Conservation (phyloP, 2,113 vertebrate species). For the Chaetodon auriga region DNA sequence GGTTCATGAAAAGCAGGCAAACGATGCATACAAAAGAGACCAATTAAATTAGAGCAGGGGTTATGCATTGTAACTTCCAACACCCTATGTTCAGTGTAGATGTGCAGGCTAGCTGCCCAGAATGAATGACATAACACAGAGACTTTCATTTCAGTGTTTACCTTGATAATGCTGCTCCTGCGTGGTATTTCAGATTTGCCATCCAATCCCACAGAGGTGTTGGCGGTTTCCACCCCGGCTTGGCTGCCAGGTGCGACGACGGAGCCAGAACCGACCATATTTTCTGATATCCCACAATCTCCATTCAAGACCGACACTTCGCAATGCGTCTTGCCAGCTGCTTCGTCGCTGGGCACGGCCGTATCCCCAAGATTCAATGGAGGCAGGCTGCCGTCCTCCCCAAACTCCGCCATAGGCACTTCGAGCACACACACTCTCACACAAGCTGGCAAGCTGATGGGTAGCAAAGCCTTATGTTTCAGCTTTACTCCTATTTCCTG, state of each 20-base stretch:
- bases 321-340: slow-evolving; percentile 84
- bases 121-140: not conserved
- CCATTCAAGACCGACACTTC: slow-evolving; percentile 88
- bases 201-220: slow-evolving; percentile 79
- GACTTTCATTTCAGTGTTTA: slow-evolving; percentile 73
- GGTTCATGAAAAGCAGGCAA: not conserved
- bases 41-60: not conserved
- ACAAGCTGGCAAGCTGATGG: slow-evolving; percentile 33
- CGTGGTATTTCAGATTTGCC: slow-evolving; percentile 90
- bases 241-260: slow-evolving; percentile 81
- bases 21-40: not conserved
- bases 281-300: slow-evolving; percentile 86
- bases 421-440: slow-evolving; percentile 24
- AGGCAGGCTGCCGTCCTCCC: slow-evolving; percentile 74
- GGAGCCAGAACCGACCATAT: slow-evolving; percentile 77
- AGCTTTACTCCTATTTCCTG: slow-evolving; percentile 60
- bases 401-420: slow-evolving; percentile 86
- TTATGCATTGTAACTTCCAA: slow-evolving; percentile 21
- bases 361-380: slow-evolving; percentile 65
- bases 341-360: slow-evolving; percentile 70
- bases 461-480: slow-evolving; percentile 54
- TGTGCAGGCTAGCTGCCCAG: not conserved
- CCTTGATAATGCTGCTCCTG: slow-evolving; percentile 98
- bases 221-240: slow-evolving; percentile 76
- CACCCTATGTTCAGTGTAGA: not conserved